phyloP scores from a whole-genome alignment of 2,888 invertebrate species.

The Tetranychus piercei region DNA sequence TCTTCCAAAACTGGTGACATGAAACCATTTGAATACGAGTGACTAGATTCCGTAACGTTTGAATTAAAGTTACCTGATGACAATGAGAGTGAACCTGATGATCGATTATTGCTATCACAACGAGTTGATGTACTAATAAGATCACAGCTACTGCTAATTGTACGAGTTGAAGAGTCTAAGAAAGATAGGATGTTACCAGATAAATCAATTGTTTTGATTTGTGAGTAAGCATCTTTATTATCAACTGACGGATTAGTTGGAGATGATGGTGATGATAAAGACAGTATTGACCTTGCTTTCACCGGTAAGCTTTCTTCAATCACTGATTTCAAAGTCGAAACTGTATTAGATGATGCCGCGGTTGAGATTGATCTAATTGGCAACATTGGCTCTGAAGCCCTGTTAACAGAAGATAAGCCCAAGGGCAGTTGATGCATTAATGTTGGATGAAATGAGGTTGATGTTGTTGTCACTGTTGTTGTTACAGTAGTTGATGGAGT shows the following conservation, averaged over 20 bases:
- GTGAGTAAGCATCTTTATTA: background rate
- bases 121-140: background rate
- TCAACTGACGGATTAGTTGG: background rate
- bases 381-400: conserved; percentile 3
- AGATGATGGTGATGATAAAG: background rate
- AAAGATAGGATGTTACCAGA: background rate
- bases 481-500: background rate
- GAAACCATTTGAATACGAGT: background rate
- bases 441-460: background rate
- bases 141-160: background rate
- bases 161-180: background rate
- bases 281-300: background rate
- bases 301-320: background rate
- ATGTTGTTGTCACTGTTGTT: background rate
- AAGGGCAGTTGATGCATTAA: background rate
- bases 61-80: background rate
- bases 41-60: background rate
- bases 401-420: background rate
- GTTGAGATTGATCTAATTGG: background rate
- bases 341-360: background rate
- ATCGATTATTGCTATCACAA: background rate
- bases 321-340: background rate
- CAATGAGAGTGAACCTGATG: background rate
- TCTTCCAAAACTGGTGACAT: background rate
- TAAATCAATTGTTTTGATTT: background rate